Evolutionary conservation across 2,888 invertebrate species (phyloP).

Genomic region (Notodonta dromedarius): DNA sequence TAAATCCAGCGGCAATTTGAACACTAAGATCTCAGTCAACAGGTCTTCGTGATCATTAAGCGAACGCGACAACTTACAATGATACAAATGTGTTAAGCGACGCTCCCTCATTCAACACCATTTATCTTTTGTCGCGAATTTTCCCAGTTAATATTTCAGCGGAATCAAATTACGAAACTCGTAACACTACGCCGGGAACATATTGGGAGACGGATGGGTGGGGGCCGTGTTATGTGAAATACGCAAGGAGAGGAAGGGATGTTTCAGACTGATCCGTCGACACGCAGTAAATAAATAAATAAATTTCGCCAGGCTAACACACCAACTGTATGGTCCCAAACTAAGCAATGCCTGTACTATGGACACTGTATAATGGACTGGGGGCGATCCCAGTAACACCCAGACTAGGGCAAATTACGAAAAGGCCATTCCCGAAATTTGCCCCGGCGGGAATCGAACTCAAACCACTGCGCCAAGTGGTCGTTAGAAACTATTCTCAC

Average conservation of each 20-base stretch:
- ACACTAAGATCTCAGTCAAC: slow-evolving; percentile 28
- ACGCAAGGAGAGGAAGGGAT: slow-evolving; percentile 44
- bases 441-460: no score
- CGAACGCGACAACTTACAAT: slow-evolving; percentile 35
- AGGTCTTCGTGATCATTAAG: slow-evolving; percentile 40
- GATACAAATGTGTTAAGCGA: slow-evolving; percentile 44
- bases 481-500: no score
- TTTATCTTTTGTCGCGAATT: slow-evolving; percentile 63
- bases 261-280: background rate
- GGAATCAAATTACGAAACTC: slow-evolving; percentile 77
- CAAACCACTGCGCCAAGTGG: no score
- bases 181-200: slow-evolving; percentile 60
- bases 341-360: no score
- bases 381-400: no score
- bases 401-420: no score
- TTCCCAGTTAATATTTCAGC: slow-evolving; percentile 76
- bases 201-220: slow-evolving; percentile 67
- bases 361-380: no score
- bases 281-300: no score
- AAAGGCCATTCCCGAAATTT: no score
- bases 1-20: slow-evolving; percentile 16
- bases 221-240: slow-evolving; percentile 58
- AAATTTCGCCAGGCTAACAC: no score
- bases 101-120: slow-evolving; percentile 39
- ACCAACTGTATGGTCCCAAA: no score